Base-by-base conservation (phyloP, 2,888 invertebrate genomes). In the Melolontha melolontha region DNA sequence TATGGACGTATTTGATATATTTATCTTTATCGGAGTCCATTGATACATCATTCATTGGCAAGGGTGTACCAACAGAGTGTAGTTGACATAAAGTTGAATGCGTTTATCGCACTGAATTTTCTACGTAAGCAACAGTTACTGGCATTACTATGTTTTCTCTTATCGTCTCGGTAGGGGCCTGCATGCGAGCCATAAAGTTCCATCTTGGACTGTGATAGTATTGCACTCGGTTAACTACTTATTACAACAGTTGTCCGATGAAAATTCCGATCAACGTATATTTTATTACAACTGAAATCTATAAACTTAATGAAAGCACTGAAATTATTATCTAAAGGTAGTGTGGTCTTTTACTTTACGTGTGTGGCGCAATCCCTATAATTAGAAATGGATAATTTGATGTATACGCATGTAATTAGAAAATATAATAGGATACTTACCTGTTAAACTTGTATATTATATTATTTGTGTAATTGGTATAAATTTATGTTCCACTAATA, bases 61-160 rank as follows among this genome's bases (percentile, higher is more conserved):
- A 51, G 51, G 34, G 64, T 70, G 51, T 57, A 16, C 44, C 44
- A 34, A 34, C 34, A 6, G 34, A 34, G 34, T 34, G 34, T 47
- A 55, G 63, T 47, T 65, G 68, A 69, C 71, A 71, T 70, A 67
- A 66, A 69, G 68, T 70, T 67, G 55, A 64, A 67, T 69, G 64
- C 70, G 66, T 71, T 71, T 71, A 71, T 71, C 71, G 69, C 70
- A 70, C 72, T 72, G 70, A 69, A 70, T 72, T 72, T 72, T 64
- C 70, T 65, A 66, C 57, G 68, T 70, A 70, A 70, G 68, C 64
- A 70, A 72, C 72, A 70, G 72, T 72, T 70, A 72, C 68, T 64
- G 68, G 64, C 64, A 54, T 44, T 51, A 66, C 66, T 47, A 67
- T 71, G 70, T 69, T 66, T 67, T 64, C 65, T 67, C 73, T 73